phyloP scores from a whole-genome alignment of 2,888 invertebrate genomes.

The Arenicola marina region DNA sequence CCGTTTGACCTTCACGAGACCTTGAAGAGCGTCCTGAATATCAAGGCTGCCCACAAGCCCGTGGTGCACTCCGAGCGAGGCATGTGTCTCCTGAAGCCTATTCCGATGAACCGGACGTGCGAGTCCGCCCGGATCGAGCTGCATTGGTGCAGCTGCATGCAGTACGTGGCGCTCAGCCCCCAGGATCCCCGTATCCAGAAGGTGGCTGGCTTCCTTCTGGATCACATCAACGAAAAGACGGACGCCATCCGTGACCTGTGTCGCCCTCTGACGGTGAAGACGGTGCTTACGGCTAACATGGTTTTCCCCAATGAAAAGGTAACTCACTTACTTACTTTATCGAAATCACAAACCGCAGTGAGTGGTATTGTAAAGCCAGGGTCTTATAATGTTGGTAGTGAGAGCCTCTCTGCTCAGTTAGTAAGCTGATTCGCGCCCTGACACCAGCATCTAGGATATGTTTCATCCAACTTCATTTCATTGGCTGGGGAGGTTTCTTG shows the following conservation, averaged over 20 bases:
- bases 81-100: conserved; percentile 45
- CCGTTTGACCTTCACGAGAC: conserved; percentile 13
- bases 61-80: conserved; percentile 27
- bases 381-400: too few relatives aligned
- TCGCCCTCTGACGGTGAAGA: conserved; percentile 11
- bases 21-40: not conserved
- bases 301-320: conserved; percentile 62
- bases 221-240: conserved; percentile 8
- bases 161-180: conserved; percentile 30
- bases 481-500: too few relatives aligned
- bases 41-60: conserved; percentile 11
- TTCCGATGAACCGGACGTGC: conserved; percentile 50
- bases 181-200: conserved; percentile 12
- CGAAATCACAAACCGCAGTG: not conserved
- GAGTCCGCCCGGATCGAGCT: conserved; percentile 40
- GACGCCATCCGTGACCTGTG: conserved; percentile 14
- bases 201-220: conserved; percentile 25
- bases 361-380: too few relatives aligned
- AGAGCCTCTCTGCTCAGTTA: too few relatives aligned
- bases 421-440: too few relatives aligned
- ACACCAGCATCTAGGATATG: too few relatives aligned
- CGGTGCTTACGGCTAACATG: conserved; percentile 14
- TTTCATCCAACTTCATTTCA: too few relatives aligned
- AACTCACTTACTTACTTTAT: conserved; percentile 27
- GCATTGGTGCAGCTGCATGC: conserved; percentile 56